Evolutionary conservation across 2,888 invertebrate genomes (phyloP).

Genomic region (Synanthedon andrenaeformis): DNA sequence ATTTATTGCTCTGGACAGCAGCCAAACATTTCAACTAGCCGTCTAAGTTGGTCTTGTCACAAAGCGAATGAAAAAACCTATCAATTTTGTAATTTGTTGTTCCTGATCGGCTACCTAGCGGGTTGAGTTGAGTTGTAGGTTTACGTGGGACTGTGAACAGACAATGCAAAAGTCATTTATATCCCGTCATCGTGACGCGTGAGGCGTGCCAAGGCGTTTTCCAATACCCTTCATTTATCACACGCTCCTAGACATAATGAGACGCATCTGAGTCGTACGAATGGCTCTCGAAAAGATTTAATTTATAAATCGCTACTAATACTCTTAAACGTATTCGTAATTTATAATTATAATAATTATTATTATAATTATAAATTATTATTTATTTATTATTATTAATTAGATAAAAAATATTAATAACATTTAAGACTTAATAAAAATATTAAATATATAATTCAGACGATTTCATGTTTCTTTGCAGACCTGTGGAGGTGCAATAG

Average conservation of each 20-base stretch:
- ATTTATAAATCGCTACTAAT: conserved; percentile 38
- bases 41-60: conserved; percentile 55
- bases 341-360: conserved; percentile 8
- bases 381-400: background rate
- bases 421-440: background rate
- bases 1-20: conserved; percentile 57
- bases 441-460: no score
- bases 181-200: conserved; percentile 57
- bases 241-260: conserved; percentile 58
- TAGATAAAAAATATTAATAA: background rate
- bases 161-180: conserved; percentile 67
- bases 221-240: conserved; percentile 65
- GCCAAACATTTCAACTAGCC: conserved; percentile 66
- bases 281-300: conserved; percentile 43
- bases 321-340: conserved; percentile 24
- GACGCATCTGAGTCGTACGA: conserved; percentile 43
- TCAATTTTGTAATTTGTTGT: conserved; percentile 38
- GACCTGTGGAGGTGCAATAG: no score
- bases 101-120: conserved; percentile 48
- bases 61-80: conserved; percentile 56
- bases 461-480: no score
- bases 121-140: conserved; percentile 41
- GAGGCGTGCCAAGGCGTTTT: conserved; percentile 61
- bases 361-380: no score
- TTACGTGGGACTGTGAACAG: conserved; percentile 50